Base-by-base conservation (phyloP, 2,888 invertebrate species). In the Hyposoter didymator region DNA sequence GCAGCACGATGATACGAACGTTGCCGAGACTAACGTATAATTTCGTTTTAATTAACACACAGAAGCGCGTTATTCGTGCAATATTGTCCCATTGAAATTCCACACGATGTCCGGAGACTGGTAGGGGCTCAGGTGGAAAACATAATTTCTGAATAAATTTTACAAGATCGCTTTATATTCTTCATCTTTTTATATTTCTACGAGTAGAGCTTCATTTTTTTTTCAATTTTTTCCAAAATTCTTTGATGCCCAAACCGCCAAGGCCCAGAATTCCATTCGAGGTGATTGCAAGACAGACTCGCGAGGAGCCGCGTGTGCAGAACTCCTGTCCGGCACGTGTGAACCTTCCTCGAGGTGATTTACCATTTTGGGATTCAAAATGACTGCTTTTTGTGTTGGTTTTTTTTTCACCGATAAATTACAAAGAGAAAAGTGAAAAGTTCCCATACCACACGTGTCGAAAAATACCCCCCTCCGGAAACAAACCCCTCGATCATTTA, bases 21-120 rank as follows among this genome's bases (percentile, higher is more conserved):
- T 32, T 49, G 49, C 82, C 80, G 39, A 81, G 69, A 39, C 43
- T 47, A 62, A 84, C 80, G 64, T 39, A 78, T 86, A 88, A 88
- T 89, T 89, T 88, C 78, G 82, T 87, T 90, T 89, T 90, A 89
- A 90, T 90, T 89, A 89, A 88, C 28, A 66, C n/a, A 43, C 4
- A 19, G 76, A 78, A 74, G 82, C 78, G 82, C 82, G 76, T 78
- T n/a, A n/a, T n/a, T 84, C 73, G 64, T 84, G 69, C 64, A 64
- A 43, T n/a, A n/a, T 86, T 73, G 62, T 64, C n/a, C 74, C 59
- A 78, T 59, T 80, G 69, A 64, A 80, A 84, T 82, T 82, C 39
- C 14, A 64, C 43, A 43, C 43, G 76, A 66, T 66, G 35, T 19
- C 35, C 10, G 14, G 14, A 32, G 43, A 22, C 12, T 66, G 12